Percentiles rank a stretch among this genome's conserved stretches.
phyloP scores from a whole-genome alignment of 2,888 invertebrate species.

The Exocentrus adspersus region DNA sequence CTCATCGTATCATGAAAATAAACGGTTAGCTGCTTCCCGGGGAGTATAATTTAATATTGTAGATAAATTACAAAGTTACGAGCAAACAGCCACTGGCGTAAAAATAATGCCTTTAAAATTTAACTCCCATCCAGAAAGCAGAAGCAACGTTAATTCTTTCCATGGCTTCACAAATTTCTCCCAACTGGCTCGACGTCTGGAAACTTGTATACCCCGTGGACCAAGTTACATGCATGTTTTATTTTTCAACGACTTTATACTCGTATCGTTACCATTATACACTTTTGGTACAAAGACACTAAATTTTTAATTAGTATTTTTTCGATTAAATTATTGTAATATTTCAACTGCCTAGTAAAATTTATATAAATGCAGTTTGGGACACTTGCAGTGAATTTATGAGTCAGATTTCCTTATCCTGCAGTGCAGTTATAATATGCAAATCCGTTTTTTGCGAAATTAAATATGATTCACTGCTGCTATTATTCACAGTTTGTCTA shows the following conservation, averaged over 20 bases:
- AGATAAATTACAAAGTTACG: conserved; percentile 1
- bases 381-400: not conserved
- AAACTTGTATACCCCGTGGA: too few species aligned
- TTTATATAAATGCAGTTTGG: conserved; percentile 8
- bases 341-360: not conserved
- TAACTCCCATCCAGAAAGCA: not conserved
- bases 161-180: not conserved
- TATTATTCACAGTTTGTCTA: conserved; percentile 1
- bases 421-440: not conserved
- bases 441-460: not conserved
- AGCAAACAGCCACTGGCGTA: not conserved
- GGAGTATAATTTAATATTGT: not conserved
- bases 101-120: conserved; percentile 2
- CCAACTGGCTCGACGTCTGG: too few species aligned
- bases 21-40: not conserved
- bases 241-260: too few species aligned
- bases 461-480: not conserved
- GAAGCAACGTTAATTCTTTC: not conserved
- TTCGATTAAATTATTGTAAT: too few species aligned
- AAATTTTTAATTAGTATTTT: too few species aligned
- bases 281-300: too few species aligned
- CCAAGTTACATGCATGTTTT: too few species aligned
- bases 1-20: not conserved
- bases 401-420: not conserved
- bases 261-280: too few species aligned